Conservation (phyloP, 2,797 vertebrate genomes). For the Galagoides demidoff region DNA sequence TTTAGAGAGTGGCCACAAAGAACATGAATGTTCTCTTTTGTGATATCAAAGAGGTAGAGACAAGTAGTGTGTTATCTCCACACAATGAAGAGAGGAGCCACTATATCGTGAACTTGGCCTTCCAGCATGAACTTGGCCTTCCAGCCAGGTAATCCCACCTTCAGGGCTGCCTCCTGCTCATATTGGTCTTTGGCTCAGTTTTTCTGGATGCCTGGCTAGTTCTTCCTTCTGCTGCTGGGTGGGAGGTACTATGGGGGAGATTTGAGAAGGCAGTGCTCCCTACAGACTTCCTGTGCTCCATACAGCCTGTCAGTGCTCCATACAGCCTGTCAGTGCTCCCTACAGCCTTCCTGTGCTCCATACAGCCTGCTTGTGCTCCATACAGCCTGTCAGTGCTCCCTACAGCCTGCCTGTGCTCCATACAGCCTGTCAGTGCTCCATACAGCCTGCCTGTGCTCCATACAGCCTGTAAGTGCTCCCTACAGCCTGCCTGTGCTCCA, state of each 20-base stretch:
- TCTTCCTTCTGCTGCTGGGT: too few species aligned
- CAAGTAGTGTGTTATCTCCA: too few species aligned
- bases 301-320: too few species aligned
- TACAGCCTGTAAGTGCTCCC: too few species aligned
- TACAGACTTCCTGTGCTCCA: not conserved
- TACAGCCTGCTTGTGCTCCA: too few species aligned
- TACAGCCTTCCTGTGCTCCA: too few species aligned
- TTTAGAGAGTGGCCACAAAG: not conserved
- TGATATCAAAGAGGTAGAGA: not conserved
- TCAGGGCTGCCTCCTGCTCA: too few species aligned
- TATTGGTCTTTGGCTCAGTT: not conserved
- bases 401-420: too few species aligned
- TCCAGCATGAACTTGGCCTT: not conserved
- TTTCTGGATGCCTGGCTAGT: accelerated
- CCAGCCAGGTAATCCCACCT: not conserved
- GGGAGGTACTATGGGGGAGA: not conserved
- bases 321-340: accelerated
- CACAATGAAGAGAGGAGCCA: not conserved
- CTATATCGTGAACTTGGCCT: not conserved
- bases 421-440: too few species aligned
- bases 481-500: too few species aligned
- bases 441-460: too few species aligned
- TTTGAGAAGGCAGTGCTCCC: accelerated
- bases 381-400: too few species aligned
- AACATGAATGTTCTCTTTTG: not conserved